Base-by-base conservation (phyloP, 2,113 vertebrate genomes). In the Myiagra hebetior region DNA sequence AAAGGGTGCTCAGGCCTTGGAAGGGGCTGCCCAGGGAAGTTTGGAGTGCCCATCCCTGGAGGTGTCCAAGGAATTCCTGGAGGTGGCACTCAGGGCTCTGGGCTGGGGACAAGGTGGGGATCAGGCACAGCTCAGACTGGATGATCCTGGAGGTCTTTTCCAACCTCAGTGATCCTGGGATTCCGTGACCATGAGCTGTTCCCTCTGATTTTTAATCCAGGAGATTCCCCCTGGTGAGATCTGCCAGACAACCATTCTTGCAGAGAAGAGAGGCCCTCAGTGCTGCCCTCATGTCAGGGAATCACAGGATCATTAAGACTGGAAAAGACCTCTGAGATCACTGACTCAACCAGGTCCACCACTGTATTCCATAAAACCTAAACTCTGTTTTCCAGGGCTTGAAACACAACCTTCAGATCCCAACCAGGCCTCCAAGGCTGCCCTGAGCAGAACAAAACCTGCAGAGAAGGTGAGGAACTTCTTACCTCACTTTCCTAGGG, bases 91-190 rank as follows among this genome's bases (percentile, higher is more conserved):
- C 7, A 59, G 37, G 0, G 26, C 21, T 72, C 30, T 22, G 35
- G 17, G 21, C 5, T 72, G n/a, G 42, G 30, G 26, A 49, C 41
- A 31, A 10, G 13, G 41, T 41, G 30, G 33, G 60, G 10, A 23
- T 26, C 0, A 2, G 65, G 0, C 75, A 15, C 30, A 65, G 59
- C 9, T 68, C 8, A 15, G 33, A 27, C 13, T 74, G 1, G 2
- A 0, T 16, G 27, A 13, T 9, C 23, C 7, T 16, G 23, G 18
- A 74, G 27, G 23, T 7, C 19, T 59, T 52, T 74, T 24, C 44
- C 60, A 81, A 0, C 52, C 60, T n/a, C 59, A 37, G 27, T 2
- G 23, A 37, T 19, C 2, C 31, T 15, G 46, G 33, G 16, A 81
- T 50, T 49, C 26, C 50, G 18, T 44, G 65, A 12, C 3, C 52